Base-by-base conservation (phyloP, 35 echinoderm and acorn worm species). In the Apostichopus parvimensis region DNA sequence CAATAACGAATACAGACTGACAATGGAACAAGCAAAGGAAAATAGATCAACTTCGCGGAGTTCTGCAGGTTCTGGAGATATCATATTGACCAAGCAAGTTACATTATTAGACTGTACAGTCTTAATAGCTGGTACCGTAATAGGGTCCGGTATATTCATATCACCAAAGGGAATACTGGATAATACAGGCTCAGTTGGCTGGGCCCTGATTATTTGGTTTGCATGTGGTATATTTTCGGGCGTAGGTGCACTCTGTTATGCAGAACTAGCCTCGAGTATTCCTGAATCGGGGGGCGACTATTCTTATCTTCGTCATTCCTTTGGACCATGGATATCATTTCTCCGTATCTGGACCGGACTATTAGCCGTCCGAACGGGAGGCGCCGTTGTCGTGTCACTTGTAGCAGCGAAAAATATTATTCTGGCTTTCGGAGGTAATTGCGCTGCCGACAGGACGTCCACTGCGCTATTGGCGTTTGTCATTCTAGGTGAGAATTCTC, bases 131-230 rank as follows among this genome's bases (percentile, higher is more conserved):
- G 96, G 96, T 56, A 92, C 91, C 56, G 89, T 98, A 25, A 94
- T 98, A 20, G 96, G 96, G 28, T 95, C 94, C 23, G 96, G 96
- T 0, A 92, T 98, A 26, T 98, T 98, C 65, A 93, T 98, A n/a
- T 95, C 96, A 15, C 96, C 96, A 1, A 98, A 94, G 73, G 96
- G 94, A 20, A 92, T 98, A 65, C 73, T 95, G 6, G 82, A 80
- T 45, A 89, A 90, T 77, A 90, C 86, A 9, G 96, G 96, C 9
- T 94, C 96, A 0, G 92, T 94, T 9, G 96, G 96, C 1, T 78
- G 78, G 56, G 82, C 94, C 57, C 71, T 98, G 8, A 54, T 98
- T 66, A 60, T 98, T 6, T 98, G 96, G 96, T 18, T 77, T 4
- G 9, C 84, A 8, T 95, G 96, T 92, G 96, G 96, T 22, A 55